A percentile compares a stretch with the other conserved stretches of the same genome.
These are phyloP conservation scores for Melanophora roralis DNA, from an alignment of 2,888 invertebrate species.

Conservation along the genomic window DNA sequence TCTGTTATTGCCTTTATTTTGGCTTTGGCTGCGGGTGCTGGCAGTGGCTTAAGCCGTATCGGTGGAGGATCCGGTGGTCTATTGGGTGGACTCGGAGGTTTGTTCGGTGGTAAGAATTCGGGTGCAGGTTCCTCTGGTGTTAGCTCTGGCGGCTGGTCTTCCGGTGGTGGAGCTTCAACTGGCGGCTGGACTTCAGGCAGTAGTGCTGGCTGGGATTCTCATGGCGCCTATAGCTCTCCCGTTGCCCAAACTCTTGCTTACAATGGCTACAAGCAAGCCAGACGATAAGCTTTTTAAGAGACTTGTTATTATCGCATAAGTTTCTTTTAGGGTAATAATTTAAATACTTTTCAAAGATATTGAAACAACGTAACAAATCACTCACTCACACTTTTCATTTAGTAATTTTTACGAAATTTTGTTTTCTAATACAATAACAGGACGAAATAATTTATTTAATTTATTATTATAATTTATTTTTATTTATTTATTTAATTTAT, in stretches of 20 bases:
- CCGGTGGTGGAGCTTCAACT: slow-evolving; percentile 66
- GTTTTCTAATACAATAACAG: slow-evolving; percentile 54
- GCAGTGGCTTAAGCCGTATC: slow-evolving; percentile 71
- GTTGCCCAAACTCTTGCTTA: slow-evolving; percentile 79
- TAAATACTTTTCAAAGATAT: slow-evolving; percentile 37
- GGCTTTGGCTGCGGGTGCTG: slow-evolving; percentile 78
- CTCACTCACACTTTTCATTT: slow-evolving; percentile 5
- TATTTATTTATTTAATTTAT: slow-evolving; percentile 75
- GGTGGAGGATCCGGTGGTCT: slow-evolving; percentile 70
- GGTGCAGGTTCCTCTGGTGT: slow-evolving; percentile 61
- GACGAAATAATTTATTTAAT: slow-evolving; percentile 68
- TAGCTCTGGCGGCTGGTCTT: slow-evolving; percentile 66
- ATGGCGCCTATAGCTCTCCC: slow-evolving; percentile 79
- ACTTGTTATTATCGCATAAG: slow-evolving; percentile 38
- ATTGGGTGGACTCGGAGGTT: slow-evolving; percentile 72
- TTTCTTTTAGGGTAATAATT: slow-evolving; percentile 61
- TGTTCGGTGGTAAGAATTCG: slow-evolving; percentile 73
- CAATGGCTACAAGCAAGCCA: slow-evolving; percentile 77
- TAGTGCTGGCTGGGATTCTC: slow-evolving; percentile 75
- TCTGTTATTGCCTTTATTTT: slow-evolving; percentile 81
- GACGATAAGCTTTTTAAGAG: slow-evolving; percentile 70
- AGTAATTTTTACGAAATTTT: slow-evolving; percentile 57
- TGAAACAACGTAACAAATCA: slow-evolving; percentile 21
- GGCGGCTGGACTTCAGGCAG: slow-evolving; percentile 72
- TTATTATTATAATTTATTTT: slow-evolving; percentile 73